A percentile compares a stretch with the other conserved stretches of the same genome.
Evolutionary conservation across 2,888 invertebrate genomes (phyloP).

Genomic region (Sphecodes monilicornis): DNA sequence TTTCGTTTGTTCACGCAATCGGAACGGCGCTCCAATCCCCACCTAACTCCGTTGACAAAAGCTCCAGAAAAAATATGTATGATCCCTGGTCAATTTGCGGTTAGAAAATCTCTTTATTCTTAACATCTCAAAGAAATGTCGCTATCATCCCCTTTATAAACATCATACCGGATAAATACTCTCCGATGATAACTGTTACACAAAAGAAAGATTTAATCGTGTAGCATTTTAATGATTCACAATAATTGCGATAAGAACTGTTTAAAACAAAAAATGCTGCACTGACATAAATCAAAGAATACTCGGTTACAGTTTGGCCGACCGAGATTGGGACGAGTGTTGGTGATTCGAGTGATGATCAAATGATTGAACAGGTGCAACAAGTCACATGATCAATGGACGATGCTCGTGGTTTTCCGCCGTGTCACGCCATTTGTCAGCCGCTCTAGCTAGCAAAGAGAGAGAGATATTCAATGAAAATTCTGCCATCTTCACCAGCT

Average conservation of each 20-base stretch:
- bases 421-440: background rate
- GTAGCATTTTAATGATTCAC: background rate
- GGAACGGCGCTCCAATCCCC: conserved; percentile 30
- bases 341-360: background rate
- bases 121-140: conserved; percentile 8
- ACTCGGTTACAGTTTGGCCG: background rate
- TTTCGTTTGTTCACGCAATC: conserved; percentile 10
- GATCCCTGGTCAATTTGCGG: conserved; percentile 30
- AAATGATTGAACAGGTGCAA: background rate
- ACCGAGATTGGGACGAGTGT: background rate
- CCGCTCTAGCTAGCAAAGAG: background rate
- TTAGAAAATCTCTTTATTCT: conserved; percentile 18
- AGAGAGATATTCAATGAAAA: conserved; percentile 1
- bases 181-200: background rate
- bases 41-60: conserved; percentile 32
- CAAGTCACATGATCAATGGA: background rate
- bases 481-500: background rate
- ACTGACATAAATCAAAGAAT: background rate
- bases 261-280: background rate
- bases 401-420: background rate
- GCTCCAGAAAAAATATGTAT: conserved; percentile 67
- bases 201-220: background rate
- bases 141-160: background rate
- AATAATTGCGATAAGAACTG: background rate
- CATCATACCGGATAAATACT: background rate